Conservation (phyloP, 1,140 invertebrate genomes). For the Pseudachorutes palmiensis region DNA sequence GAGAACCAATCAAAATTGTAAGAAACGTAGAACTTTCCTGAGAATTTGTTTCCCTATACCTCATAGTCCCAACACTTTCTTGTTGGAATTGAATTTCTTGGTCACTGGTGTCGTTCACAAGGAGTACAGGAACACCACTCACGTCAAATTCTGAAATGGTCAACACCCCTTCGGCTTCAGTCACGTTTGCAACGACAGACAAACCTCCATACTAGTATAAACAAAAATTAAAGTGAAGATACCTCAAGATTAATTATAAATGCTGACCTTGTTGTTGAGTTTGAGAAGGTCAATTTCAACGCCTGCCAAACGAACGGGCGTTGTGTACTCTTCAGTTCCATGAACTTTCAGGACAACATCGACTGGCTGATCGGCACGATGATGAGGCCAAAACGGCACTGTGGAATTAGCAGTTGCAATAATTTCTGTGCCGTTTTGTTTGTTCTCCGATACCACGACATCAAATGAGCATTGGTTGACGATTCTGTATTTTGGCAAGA, state of each 20-base stretch:
- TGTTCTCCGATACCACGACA: neutral
- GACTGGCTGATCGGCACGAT: neutral
- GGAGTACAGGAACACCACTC: neutral
- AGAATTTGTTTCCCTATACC: no score
- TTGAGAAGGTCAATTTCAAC: neutral
- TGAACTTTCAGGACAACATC: neutral
- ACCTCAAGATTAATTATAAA: no score
- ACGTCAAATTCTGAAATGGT: neutral
- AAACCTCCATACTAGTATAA: conserved; percentile 1
- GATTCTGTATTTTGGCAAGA: conserved; percentile 4
- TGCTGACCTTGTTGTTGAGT: neutral
- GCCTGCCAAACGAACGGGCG: neutral
- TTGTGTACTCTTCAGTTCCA: neutral
- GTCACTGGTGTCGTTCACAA: conserved; percentile 6
- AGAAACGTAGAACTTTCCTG: no score
- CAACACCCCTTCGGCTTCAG: neutral
- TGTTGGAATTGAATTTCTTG: neutral
- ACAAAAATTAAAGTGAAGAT: neutral
- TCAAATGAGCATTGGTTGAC: neutral
- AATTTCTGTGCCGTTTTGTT: neutral
- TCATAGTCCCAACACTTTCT: neutral
- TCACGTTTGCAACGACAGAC: neutral
- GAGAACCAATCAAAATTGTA: no score
- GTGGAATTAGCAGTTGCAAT: neutral
- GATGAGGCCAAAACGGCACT: conserved; percentile 3